Percentiles rank a stretch among this genome's conserved stretches.
Conservation (phyloP, 2,888 invertebrate species). For the Dermolepida albohirtum region DNA sequence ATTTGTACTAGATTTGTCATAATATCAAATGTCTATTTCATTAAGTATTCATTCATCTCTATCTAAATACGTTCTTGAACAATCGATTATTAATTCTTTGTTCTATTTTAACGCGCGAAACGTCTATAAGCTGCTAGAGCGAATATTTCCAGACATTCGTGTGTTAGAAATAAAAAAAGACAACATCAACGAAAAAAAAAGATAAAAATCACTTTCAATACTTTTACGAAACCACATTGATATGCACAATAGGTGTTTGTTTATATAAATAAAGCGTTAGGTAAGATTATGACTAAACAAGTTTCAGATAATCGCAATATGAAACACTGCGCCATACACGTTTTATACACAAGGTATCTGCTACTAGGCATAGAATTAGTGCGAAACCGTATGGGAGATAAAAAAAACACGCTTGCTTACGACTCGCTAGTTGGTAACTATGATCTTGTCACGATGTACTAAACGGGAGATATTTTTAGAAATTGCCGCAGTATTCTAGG, state of each 20-base stretch:
- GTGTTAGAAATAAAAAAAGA: not conserved
- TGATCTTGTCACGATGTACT: conserved; percentile 10
- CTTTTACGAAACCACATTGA: conserved; percentile 27
- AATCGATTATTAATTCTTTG: too few relatives aligned
- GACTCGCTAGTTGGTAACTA: conserved; percentile 24
- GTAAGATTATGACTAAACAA: conserved; percentile 39
- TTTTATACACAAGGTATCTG: too few relatives aligned
- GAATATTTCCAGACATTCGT: too few relatives aligned
- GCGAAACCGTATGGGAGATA: too few relatives aligned
- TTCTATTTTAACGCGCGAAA: too few relatives aligned
- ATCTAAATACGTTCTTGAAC: too few relatives aligned
- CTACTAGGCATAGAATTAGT: too few relatives aligned
- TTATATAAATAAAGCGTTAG: conserved; percentile 37
- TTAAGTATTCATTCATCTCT: too few relatives aligned
- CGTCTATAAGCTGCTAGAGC: too few relatives aligned
- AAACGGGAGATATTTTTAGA: conserved; percentile 27
- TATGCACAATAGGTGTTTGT: conserved; percentile 33
- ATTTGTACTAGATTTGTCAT: too few relatives aligned
- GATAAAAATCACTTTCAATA: conserved; percentile 30
- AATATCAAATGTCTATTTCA: too few relatives aligned
- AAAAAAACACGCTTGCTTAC: too few relatives aligned
- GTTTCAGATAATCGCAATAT: conserved; percentile 18
- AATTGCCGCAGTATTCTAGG: conserved; percentile 10
- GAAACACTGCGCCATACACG: not conserved
- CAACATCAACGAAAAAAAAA: not conserved